These are phyloP conservation scores for Drosophila quinaria DNA, from an alignment of 2,888 invertebrate species.

Conservation along the genomic window DNA sequence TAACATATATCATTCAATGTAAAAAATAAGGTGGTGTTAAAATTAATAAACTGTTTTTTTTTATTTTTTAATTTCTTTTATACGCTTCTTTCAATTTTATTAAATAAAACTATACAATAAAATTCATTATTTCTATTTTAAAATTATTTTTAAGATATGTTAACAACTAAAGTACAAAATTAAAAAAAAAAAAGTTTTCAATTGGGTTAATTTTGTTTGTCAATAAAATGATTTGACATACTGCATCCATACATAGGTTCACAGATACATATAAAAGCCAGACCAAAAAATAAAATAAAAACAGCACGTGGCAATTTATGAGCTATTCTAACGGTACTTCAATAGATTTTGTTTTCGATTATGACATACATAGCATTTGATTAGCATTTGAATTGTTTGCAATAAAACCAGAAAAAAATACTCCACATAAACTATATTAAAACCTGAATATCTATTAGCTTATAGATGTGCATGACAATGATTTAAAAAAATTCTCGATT, in stretches of 20 bases:
- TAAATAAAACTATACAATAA: too few species aligned
- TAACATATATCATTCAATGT: too few species aligned
- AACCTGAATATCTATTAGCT: background rate
- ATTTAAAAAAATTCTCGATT: background rate
- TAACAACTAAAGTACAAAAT: too few species aligned
- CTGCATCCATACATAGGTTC: background rate
- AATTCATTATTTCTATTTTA: too few species aligned
- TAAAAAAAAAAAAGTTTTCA: too few species aligned
- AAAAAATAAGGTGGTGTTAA: too few species aligned
- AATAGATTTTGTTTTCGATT: slow-evolving; percentile 9
- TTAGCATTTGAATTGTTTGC: slow-evolving; percentile 2
- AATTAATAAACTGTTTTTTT: too few species aligned
- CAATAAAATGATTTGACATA: background rate
- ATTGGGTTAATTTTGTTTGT: background rate
- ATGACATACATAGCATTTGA: background rate
- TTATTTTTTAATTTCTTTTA: too few species aligned
- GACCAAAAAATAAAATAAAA: slow-evolving; percentile 1
- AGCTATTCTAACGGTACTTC: slow-evolving; percentile 34
- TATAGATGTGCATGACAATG: slow-evolving; percentile 1
- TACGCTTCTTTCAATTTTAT: too few species aligned
- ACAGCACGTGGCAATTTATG: slow-evolving; percentile 26
- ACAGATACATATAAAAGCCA: slow-evolving; percentile 6
- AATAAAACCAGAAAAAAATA: background rate
- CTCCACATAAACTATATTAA: background rate
- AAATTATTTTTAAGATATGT: too few species aligned